phyloP scores from a whole-genome alignment of 2,113 vertebrate genomes.

The Isichthys henryi region DNA sequence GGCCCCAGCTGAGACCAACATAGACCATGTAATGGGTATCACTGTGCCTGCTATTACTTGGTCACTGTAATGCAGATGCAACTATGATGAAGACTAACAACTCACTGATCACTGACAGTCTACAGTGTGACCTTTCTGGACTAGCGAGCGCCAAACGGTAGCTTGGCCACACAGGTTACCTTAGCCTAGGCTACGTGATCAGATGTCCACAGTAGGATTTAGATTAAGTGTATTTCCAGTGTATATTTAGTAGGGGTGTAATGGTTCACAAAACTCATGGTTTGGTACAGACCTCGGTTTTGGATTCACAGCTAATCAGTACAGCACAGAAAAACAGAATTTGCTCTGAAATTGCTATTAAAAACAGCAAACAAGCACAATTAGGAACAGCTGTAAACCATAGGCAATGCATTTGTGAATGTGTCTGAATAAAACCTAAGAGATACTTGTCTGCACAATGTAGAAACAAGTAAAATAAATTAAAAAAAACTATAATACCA shows the following conservation, averaged over 20 bases:
- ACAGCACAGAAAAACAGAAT: neutral
- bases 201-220: neutral
- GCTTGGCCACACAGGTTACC: neutral
- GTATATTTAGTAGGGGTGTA: neutral
- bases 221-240: neutral
- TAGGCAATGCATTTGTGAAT: neutral
- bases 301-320: neutral
- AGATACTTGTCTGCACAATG: neutral
- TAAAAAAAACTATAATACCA: neutral
- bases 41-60: neutral
- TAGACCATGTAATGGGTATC: neutral
- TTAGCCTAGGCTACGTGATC: neutral
- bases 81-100: neutral
- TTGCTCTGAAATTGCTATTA: neutral
- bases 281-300: neutral
- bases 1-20: neutral
- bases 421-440: no score
- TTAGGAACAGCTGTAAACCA: neutral
- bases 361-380: neutral
- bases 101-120: neutral
- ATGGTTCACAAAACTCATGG: neutral
- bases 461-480: neutral
- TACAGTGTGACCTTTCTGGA: neutral
- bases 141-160: neutral
- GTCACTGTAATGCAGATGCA: neutral